These are phyloP conservation scores for Alloscopus bannaensis DNA, from an alignment of 2,888 invertebrate species.

Conservation along the genomic window DNA sequence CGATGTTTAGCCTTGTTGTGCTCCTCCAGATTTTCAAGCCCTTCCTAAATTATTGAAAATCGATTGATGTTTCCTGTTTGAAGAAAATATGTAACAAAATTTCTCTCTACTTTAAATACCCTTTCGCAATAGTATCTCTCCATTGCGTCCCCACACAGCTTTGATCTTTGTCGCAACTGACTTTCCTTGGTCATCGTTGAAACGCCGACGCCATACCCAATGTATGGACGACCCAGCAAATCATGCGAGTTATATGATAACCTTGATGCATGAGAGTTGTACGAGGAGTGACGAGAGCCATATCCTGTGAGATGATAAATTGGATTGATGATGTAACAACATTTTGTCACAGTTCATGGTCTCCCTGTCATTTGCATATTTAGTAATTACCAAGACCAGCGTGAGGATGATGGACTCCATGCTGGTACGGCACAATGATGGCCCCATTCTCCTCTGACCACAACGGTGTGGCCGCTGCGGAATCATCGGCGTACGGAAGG, in stretches of 20 bases:
- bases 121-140: conserved; percentile 27
- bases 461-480: conserved; percentile 97
- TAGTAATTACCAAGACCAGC: conserved; percentile 34
- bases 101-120: neutral
- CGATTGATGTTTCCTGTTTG: neutral
- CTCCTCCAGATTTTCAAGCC: conserved; percentile 62
- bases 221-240: conserved; percentile 82
- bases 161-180: conserved; percentile 80
- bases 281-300: conserved; percentile 93
- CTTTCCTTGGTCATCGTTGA: conserved; percentile 89
- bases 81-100: neutral
- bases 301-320: conserved; percentile 89
- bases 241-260: conserved; percentile 97
- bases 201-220: conserved; percentile 69
- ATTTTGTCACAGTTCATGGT: neutral
- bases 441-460: conserved; percentile 95
- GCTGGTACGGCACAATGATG: conserved; percentile 79
- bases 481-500: conserved; percentile 97
- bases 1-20: conserved; percentile 58
- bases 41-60: conserved; percentile 31
- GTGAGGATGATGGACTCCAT: conserved; percentile 51
- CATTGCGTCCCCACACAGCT: conserved; percentile 66
- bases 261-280: conserved; percentile 95
- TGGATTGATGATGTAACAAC: too few relatives aligned
- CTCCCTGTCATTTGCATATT: neutral